Evolutionary conservation across 2,888 invertebrate genomes (phyloP), one percentile per base, ranked within the genome.

Genomic region (Octonoba sinensis): DNA sequence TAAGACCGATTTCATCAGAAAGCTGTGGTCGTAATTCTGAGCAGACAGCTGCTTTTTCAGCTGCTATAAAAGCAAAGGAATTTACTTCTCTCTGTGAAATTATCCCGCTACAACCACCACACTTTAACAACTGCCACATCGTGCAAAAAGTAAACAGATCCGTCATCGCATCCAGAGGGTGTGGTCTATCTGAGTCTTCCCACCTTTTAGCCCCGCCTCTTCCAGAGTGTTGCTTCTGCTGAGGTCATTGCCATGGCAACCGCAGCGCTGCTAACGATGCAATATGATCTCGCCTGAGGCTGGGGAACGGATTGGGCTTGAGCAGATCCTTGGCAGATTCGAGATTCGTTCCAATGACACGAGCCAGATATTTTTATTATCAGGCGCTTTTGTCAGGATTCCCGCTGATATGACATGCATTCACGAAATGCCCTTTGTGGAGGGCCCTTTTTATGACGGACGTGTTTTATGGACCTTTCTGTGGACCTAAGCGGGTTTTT

Each of bases 241-340:
- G 64, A 73, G 79, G 79, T 81, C 79, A 81, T 81, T 69, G 24
- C 69, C 69, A 81, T 81, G 64, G 69, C 69, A 81, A 81, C 79
- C 22, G 15, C 36, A 36, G 62, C 36, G 62, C 44, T 46, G 73
- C 73, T 65, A 49, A 56, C 73, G 51, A 46, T 47, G 73, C 65
- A 75, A 67, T 75, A 66, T 57, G 57, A 74, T 51, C 47, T n/a
- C 15, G 56, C 75, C 66, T 64, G 47, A 47, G 56, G 76, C 69
- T 54, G 36, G 65, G 47, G 27, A 20, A 66, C 54, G 65, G 57
- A 66, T 60, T 75, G 76, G 69, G 65, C 54, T 59, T 77, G 67
- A 77, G 69, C 69, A 77, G 69, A 77, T 77, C 69, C 60, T 16
- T 13, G 24, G 24, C 36, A 36, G 57, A 57, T 60, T 60, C 56